A percentile compares a stretch with the other conserved stretches of the same genome.
phyloP scores from a whole-genome alignment of 2,888 invertebrate genomes.

The Allolobophora icterica region DNA sequence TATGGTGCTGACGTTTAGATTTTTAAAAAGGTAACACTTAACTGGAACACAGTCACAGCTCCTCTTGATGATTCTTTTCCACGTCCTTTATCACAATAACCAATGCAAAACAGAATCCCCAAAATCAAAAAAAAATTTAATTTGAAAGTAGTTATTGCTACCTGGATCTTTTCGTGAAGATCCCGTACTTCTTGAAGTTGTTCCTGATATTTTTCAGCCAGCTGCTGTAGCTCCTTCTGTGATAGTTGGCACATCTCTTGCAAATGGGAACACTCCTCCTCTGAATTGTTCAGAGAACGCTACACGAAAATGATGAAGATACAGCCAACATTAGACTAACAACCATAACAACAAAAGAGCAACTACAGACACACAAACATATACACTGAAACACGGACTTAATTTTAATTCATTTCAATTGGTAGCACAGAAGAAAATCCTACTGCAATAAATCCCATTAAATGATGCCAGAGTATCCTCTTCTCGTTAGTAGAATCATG shows the following conservation, averaged over 20 bases:
- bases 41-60: no score
- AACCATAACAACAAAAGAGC: not conserved
- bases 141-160: not conserved
- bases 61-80: no score
- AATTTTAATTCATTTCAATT: no score
- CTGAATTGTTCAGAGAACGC: constrained; percentile 72
- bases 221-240: constrained; percentile 72
- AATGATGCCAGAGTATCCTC: no score
- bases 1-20: not conserved
- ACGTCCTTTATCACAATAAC: no score
- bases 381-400: no score
- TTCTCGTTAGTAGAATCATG: no score
- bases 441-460: no score
- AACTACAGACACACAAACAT: no score
- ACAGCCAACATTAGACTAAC: not conserved
- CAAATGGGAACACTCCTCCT: constrained; percentile 75
- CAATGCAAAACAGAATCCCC: no score
- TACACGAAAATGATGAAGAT: constrained; percentile 48
- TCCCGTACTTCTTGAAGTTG: constrained; percentile 65
- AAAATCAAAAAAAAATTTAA: not conserved
- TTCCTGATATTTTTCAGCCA: constrained; percentile 66
- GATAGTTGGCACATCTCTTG: constrained; percentile 71
- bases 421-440: no score
- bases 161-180: constrained; percentile 52
- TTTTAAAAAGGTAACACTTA: not conserved